A percentile compares a stretch with the other conserved stretches of the same genome.
Evolutionary conservation across 92 coral and sea anemone species (phyloP).

Genomic region (Zoanthus sansibaricus): DNA sequence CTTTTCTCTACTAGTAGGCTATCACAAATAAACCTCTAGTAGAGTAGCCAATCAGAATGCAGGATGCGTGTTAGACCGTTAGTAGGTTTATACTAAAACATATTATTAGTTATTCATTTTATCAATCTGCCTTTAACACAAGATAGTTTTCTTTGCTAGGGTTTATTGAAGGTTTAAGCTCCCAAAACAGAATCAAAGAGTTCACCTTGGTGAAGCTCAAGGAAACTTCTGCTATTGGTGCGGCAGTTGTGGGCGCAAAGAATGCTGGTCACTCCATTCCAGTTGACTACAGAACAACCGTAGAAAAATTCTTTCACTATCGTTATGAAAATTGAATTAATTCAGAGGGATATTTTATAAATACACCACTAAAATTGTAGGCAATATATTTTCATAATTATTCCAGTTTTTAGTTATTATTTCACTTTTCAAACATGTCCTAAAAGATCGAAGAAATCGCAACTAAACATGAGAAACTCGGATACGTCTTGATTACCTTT

Average conservation of each 20-base stretch:
- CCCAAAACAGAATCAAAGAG: conserved; percentile 63
- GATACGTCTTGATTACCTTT: too few species aligned
- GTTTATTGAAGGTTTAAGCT: conserved; percentile 74
- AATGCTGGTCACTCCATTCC: conserved; percentile 65
- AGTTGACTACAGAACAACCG: conserved; percentile 84
- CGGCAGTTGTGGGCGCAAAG: conserved; percentile 96
- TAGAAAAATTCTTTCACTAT: conserved; percentile 70
- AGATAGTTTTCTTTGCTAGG: conserved; percentile 59
- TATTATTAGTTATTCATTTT: too few species aligned
- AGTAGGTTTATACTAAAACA: too few species aligned
- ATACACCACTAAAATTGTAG: neutral
- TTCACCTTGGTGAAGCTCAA: conserved; percentile 72
- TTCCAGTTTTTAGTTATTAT: neutral
- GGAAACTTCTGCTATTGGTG: conserved; percentile 91
- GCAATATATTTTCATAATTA: neutral
- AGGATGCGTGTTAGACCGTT: too few species aligned
- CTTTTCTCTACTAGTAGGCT: too few species aligned
- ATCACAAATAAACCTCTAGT: too few species aligned
- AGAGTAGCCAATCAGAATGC: too few species aligned
- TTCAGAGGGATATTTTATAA: neutral
- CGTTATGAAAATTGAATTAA: conserved; percentile 9
- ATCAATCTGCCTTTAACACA: too few species aligned
- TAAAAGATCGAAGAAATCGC: too few species aligned
- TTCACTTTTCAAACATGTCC: too few species aligned
- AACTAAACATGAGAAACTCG: too few species aligned